These are phyloP conservation scores for Drosophila putrida DNA, from an alignment of 2,888 invertebrate species.

Conservation along the genomic window DNA sequence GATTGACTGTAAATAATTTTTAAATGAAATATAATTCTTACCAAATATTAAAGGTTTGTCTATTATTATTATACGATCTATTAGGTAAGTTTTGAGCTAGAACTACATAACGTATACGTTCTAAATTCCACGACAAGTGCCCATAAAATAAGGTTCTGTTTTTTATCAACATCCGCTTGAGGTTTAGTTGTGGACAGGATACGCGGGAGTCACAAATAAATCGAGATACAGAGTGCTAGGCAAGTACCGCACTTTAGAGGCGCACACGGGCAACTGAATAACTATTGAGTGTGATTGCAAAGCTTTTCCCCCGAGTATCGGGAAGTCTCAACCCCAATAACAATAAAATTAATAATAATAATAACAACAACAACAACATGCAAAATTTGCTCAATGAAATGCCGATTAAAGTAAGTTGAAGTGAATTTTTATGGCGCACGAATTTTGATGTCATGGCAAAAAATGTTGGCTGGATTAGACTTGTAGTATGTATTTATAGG, in stretches of 20 bases:
- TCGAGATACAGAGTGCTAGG: neutral
- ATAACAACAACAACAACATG: conserved; percentile 30
- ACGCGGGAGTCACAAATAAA: neutral
- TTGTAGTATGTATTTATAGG: conserved; percentile 66
- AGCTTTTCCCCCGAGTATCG: conserved; percentile 30
- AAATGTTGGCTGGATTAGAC: conserved; percentile 44
- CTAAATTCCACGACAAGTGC: neutral
- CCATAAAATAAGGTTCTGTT: neutral
- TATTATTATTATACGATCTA: neutral
- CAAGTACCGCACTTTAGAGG: conserved; percentile 32
- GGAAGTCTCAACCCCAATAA: conserved; percentile 33
- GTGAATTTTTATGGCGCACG: conserved; percentile 58
- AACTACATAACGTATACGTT: neutral
- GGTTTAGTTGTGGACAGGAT: conserved; percentile 11
- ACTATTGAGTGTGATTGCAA: conserved; percentile 44
- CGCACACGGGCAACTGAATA: conserved; percentile 60
- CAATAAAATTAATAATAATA: conserved; percentile 21
- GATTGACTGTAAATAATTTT: neutral
- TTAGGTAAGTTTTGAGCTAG: neutral
- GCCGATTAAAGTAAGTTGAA: conserved; percentile 63
- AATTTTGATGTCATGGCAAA: conserved; percentile 75
- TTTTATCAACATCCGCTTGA: conserved; percentile 13
- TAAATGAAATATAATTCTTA: neutral
- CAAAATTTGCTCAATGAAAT: conserved; percentile 60
- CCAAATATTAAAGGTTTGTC: neutral